phyloP scores from a whole-genome alignment of 2,888 invertebrate species.

The Chrysina gloriosa region DNA sequence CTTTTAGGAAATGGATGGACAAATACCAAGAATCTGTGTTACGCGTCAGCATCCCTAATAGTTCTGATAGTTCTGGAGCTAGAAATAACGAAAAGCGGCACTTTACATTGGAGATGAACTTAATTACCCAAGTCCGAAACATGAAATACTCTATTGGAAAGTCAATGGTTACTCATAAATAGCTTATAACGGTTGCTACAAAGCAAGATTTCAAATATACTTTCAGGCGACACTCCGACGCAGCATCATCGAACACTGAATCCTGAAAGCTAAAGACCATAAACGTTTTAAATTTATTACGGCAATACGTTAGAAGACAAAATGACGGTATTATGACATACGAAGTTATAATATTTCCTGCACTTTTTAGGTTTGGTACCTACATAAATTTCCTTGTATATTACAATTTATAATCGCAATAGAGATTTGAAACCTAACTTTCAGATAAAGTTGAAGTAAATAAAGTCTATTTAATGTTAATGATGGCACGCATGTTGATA shows the following conservation, averaged over 20 bases:
- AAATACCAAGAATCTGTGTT: constrained; percentile 27
- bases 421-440: too few species aligned
- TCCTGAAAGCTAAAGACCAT: not conserved
- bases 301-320: not conserved
- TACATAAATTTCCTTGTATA: too few species aligned
- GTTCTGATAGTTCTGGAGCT: constrained; percentile 1
- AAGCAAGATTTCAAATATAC: constrained; percentile 7
- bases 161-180: constrained; percentile 49
- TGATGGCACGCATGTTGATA: too few species aligned
- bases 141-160: constrained; percentile 49
- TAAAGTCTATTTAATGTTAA: too few species aligned
- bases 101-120: constrained; percentile 48
- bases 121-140: constrained; percentile 42
- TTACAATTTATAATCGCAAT: too few species aligned
- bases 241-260: not conserved
- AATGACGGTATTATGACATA: not conserved
- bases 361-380: too few species aligned
- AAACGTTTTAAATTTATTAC: not conserved
- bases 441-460: too few species aligned
- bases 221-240: constrained; percentile 5
- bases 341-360: too few species aligned
- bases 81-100: constrained; percentile 41
- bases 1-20: not conserved
- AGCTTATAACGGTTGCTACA: constrained; percentile 47
- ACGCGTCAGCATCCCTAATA: constrained; percentile 6